Evolutionary conservation across 2,888 invertebrate genomes (phyloP), one percentile per base, ranked within the genome.

Genomic region (Heliconius aoede): DNA sequence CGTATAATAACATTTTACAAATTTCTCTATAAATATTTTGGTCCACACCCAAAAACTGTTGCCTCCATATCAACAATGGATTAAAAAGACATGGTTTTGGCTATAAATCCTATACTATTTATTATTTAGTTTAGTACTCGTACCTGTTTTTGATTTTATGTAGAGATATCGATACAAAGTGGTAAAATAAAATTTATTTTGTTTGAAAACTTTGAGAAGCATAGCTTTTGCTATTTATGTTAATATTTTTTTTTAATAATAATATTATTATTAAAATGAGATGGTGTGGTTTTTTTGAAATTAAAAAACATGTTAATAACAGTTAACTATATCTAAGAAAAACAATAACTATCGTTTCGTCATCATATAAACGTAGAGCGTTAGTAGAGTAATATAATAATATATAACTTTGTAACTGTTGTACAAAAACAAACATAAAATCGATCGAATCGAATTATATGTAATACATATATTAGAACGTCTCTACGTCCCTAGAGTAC

Each of bases 31-130:
- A 61, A 46, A 69, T 51, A 55, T 69, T n/a, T 46, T 69, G 62
- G 68, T 69, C 32, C 68, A 73, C 67, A 51, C 60, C 60, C 67
- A 76, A 69, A 77, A 71, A 61, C 61, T 74, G 51, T 75, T 62
- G 61, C 69, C 36, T 26, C 30, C 72, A 60, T 62, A 76, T 62
- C 77, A 65, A 58, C 69, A 77, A 72, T 74, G 71, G 71, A 71
- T 60, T 64, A 64, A 55, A 73, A 11, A 69, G 9, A 61, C 36
- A 55, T 40, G 55, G 58, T 13, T 46, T 72, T 60, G 26, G 40
- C 76, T 64, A 72, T 74, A 77, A 74, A 77, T 76, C 58, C 18
- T 18, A 40, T 32, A 13, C 36, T 74, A 78, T 79, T 77, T 78
- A 78, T 72, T 74, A 65, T 68, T 74, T 76, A 74, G 77, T 77